Evolutionary conservation across 2,797 vertebrate species (phyloP).

Genomic region (Macrochelys suwanniensis): DNA sequence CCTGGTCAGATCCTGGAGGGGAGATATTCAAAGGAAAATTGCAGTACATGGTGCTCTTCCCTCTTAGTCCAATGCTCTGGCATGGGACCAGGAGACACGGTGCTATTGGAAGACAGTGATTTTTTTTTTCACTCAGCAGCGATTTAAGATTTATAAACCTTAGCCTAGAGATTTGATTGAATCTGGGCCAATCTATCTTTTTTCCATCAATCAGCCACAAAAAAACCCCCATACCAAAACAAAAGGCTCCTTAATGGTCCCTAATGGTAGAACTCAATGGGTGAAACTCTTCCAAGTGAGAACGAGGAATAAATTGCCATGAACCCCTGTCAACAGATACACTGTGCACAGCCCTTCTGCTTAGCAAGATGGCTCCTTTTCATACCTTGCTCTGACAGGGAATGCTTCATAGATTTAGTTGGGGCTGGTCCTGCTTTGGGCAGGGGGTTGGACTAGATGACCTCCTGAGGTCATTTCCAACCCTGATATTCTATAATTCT

Average conservation of each 20-base stretch:
- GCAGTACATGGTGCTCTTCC: accelerated
- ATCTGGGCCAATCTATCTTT: not conserved
- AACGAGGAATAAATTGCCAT: not conserved
- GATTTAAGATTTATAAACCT: not conserved
- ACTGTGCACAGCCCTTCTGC: accelerated
- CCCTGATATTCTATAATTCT: no score
- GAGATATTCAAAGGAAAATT: not conserved
- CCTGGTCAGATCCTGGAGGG: not conserved
- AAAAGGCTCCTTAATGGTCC: not conserved
- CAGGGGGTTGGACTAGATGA: no score
- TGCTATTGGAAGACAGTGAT: not conserved
- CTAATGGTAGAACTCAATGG: not conserved
- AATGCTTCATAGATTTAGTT: not conserved
- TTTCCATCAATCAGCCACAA: accelerated
- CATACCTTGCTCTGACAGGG: not conserved
- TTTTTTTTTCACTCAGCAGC: not conserved
- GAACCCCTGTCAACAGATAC: not conserved
- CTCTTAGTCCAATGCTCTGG: not conserved
- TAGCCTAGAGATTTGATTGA: not conserved
- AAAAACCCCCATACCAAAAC: not conserved
- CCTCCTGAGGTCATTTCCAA: no score
- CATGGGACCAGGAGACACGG: not conserved
- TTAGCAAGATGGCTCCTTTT: not conserved
- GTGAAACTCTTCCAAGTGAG: not conserved
- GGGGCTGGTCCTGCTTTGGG: no score